Evolutionary conservation across 2,113 vertebrate genomes (phyloP).

Genomic region (Dicrurus megarhynchus): DNA sequence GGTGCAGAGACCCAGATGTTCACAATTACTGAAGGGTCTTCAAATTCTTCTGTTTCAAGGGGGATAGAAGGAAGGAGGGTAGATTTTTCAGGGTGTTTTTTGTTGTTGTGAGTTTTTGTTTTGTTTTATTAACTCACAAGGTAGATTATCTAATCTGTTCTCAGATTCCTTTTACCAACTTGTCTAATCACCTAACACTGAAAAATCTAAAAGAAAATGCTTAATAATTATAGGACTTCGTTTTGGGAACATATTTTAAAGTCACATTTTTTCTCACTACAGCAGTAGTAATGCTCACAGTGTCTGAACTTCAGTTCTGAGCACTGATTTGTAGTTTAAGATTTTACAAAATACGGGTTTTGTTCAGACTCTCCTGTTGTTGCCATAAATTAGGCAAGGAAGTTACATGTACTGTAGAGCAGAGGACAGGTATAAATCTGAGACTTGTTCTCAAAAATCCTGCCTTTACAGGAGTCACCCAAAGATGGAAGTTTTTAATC

Average conservation of each 20-base stretch:
- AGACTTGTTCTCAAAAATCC: neutral
- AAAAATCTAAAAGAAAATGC: neutral
- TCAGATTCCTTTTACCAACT: neutral
- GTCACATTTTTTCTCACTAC: neutral
- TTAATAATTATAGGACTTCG: neutral
- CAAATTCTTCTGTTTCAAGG: neutral
- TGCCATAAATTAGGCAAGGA: neutral
- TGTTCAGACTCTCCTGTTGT: neutral
- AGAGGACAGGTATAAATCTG: neutral
- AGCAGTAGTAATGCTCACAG: neutral
- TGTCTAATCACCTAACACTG: neutral
- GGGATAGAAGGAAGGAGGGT: neutral
- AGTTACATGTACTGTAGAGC: neutral
- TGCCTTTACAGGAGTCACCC: neutral
- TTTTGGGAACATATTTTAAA: neutral
- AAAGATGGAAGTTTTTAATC: neutral
- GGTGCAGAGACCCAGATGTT: rapidly evolving
- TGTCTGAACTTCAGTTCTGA: neutral
- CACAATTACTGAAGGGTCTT: neutral
- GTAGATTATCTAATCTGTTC: neutral
- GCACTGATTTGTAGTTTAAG: neutral
- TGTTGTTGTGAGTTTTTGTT: neutral
- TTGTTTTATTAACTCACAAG: neutral
- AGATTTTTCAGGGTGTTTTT: neutral
- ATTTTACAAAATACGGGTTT: neutral